Conservation (phyloP, 1,140 invertebrate genomes). For the Aphaenogaster floridana region DNA sequence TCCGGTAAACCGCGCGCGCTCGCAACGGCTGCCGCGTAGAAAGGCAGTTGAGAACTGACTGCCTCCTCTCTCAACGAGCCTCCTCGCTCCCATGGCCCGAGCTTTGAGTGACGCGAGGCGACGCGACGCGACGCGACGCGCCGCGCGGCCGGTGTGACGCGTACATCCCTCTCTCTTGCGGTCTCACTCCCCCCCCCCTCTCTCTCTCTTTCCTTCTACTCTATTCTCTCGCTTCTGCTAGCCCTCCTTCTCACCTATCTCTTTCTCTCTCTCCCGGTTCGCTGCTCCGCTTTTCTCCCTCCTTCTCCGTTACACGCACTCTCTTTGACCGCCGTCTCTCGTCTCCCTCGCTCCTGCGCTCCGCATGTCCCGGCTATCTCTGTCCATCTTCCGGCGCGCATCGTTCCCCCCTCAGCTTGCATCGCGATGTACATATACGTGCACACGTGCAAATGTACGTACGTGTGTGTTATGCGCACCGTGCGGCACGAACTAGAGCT, state of each 20-base stretch:
- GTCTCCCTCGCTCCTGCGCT: constrained; percentile 52
- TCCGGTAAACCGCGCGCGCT: constrained; percentile 80
- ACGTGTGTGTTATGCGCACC: background rate
- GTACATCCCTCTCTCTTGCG: constrained; percentile 74
- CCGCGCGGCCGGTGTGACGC: constrained; percentile 84
- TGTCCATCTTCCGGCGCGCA: constrained; percentile 33
- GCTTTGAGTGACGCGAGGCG: constrained; percentile 82
- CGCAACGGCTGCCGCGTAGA: constrained; percentile 83
- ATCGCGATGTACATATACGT: background rate
- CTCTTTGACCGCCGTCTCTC: constrained; percentile 39
- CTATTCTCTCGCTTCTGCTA: background rate
- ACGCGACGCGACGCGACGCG: constrained; percentile 80
- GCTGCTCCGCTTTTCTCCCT: constrained; percentile 35
- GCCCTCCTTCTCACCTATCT: constrained; percentile 53
- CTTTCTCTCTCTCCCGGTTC: constrained; percentile 45
- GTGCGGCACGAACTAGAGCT: background rate
- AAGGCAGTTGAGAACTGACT: constrained; percentile 88
- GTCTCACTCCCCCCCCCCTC: constrained; percentile 42
- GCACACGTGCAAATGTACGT: background rate
- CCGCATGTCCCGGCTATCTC: constrained; percentile 27
- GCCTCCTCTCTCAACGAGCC: constrained; percentile 76
- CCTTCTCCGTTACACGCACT: constrained; percentile 50
- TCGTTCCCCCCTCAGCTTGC: background rate
- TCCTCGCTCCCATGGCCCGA: constrained; percentile 77
- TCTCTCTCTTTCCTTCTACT: constrained; percentile 10